These are phyloP conservation scores for Tonatia bakeri DNA, from an alignment of 2,113 vertebrate species.

Conservation along the genomic window DNA sequence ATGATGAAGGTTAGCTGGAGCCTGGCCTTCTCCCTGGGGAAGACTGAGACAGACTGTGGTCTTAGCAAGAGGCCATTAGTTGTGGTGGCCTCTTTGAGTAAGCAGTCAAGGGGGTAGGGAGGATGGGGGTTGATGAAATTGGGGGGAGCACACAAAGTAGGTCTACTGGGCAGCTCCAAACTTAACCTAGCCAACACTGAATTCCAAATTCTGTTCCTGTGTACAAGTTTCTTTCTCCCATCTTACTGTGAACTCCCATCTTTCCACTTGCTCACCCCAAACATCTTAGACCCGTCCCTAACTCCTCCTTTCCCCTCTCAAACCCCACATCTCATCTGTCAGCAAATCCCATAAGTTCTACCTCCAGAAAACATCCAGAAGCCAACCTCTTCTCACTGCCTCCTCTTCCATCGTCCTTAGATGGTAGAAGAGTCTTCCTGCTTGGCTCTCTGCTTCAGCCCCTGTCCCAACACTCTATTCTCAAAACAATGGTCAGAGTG, in stretches of 20 bases:
- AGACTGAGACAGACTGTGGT: neutral
- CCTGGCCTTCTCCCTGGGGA: neutral
- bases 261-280: neutral
- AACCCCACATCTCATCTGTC: neutral
- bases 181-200: neutral
- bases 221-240: neutral
- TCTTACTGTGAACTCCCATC: neutral
- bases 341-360: neutral
- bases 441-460: neutral
- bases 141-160: neutral
- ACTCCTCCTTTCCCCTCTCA: neutral
- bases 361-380: neutral
- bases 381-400: neutral
- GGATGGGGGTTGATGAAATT: neutral
- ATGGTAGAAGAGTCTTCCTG: neutral
- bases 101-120: neutral
- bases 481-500: neutral
- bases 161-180: neutral
- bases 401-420: neutral
- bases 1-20: neutral
- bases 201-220: neutral
- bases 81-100: neutral
- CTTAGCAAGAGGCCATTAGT: neutral
- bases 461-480: neutral
- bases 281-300: neutral